These are phyloP conservation scores for Zaprionus ghesquierei DNA, from an alignment of 1,140 invertebrate species.

Conservation along the genomic window DNA sequence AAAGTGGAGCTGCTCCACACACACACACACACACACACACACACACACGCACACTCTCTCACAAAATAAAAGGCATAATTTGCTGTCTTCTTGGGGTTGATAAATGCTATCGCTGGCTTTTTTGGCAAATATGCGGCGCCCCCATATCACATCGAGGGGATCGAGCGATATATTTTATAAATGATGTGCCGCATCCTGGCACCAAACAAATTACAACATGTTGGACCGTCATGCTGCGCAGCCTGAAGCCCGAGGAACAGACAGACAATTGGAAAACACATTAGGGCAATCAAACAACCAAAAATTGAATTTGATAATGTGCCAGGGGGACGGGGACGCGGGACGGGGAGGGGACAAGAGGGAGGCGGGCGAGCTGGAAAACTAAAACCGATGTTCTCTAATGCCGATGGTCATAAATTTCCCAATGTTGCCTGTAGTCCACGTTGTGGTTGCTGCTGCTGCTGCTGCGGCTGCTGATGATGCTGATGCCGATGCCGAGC, in stretches of 20 bases:
- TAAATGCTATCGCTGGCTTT: slow-evolving; percentile 57
- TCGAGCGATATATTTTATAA: slow-evolving; percentile 46
- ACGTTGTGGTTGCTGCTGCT: slow-evolving; percentile 52
- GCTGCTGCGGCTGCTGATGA: slow-evolving; percentile 58
- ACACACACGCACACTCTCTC: too few relatives aligned
- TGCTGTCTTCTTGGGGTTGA: slow-evolving; percentile 37
- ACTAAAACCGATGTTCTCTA: slow-evolving; percentile 69
- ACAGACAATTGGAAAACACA: slow-evolving; percentile 72
- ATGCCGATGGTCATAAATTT: slow-evolving; percentile 74
- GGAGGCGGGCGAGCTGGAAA: too few relatives aligned
- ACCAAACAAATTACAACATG: slow-evolving; percentile 73
- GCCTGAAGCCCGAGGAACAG: not conserved
- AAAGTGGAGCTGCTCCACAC: slow-evolving; percentile 29
- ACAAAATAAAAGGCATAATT: slow-evolving; percentile 49
- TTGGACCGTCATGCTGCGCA: slow-evolving; percentile 55
- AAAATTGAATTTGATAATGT: slow-evolving; percentile 80
- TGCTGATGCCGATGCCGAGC: slow-evolving; percentile 24
- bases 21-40: not conserved
- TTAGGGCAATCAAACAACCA: slow-evolving; percentile 74
- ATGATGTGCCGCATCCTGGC: slow-evolving; percentile 65
- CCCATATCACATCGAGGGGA: slow-evolving; percentile 42
- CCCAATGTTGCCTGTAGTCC: slow-evolving; percentile 55
- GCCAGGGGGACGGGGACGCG: slow-evolving; percentile 1
- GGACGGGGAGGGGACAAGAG: not conserved
- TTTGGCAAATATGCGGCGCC: slow-evolving; percentile 71